Base-by-base conservation (phyloP, 2,113 vertebrate species). In the Osmerus eperlanus region DNA sequence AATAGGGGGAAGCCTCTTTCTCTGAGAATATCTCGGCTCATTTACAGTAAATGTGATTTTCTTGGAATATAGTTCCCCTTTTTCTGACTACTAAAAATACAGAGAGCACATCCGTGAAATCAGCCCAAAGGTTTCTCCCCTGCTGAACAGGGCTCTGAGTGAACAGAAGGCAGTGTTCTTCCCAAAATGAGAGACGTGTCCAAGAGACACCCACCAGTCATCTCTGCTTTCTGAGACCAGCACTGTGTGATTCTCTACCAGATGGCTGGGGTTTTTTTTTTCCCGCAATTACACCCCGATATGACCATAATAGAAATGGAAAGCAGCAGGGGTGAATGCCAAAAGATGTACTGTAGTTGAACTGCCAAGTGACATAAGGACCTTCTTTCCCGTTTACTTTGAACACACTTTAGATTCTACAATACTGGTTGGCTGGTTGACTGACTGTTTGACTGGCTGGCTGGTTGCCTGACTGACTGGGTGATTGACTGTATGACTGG, bases 181-280 rank as follows among this genome's bases (percentile, higher is more conserved):
- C 79, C 79, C 81, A 87, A 70, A 77, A 73, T 76, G 72, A 78
- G 67, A 70, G 73, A 70, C 79, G 65, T 67, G 73, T 87, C 70
- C 69, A 81, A 81, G 73, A 79, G 70, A 72, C 67, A 70, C 80
- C 74, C 72, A 77, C 66, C 81, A 84, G 84, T 78, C 82, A 61
- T 86, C 67, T 61, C n/a, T 68, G 62, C 73, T 81, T 76, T 62
- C 76, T 81, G 72, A 77, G 72, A 81, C 19, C 60, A 62, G 23
- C 25, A 62, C 2, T 68, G 80, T 84, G 83, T 80, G 82, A 81
- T 84, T 78, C 82, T 79, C 71, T 72, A 80, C 73, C 91, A 92
- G 89, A 91, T 90, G 90, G 85, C 62, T 3, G 36, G 56, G 62
- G 14, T n/a, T n/a, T n/a, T n/a, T n/a, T n/a, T 73, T 85, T 77